phyloP scores from a whole-genome alignment of 2,888 invertebrate genomes.

The Aricia artaxerxes region DNA sequence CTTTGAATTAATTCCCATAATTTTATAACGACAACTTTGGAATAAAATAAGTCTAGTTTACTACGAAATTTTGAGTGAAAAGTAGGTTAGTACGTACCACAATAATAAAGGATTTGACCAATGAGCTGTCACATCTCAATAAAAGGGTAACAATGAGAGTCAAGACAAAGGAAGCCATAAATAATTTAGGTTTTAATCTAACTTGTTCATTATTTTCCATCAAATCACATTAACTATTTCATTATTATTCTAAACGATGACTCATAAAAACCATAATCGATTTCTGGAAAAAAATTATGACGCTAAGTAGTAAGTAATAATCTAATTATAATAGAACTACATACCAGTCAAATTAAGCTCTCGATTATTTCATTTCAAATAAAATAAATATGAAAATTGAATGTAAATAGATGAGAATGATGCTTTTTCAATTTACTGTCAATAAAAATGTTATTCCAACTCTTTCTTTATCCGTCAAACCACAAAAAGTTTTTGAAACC shows the following conservation, averaged over 20 bases:
- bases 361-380: not conserved
- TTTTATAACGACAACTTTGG: not conserved
- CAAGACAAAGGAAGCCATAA: not conserved
- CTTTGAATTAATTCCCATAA: not conserved
- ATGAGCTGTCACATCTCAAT: not conserved
- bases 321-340: not conserved
- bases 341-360: not conserved
- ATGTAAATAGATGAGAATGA: too few relatives aligned
- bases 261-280: not conserved
- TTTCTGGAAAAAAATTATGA: not conserved
- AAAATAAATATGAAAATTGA: too few relatives aligned
- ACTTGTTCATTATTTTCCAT: not conserved
- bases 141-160: not conserved
- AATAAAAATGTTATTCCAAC: too few relatives aligned
- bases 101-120: not conserved
- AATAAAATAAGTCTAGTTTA: not conserved
- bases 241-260: not conserved
- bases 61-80: not conserved
- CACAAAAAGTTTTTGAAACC: too few relatives aligned
- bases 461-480: too few relatives aligned
- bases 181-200: not conserved
- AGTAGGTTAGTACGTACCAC: not conserved
- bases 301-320: not conserved
- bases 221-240: not conserved
- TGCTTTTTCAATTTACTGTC: too few relatives aligned